Base-by-base conservation (phyloP, 2,113 vertebrate species). In the Odontophorus gujanensis region DNA sequence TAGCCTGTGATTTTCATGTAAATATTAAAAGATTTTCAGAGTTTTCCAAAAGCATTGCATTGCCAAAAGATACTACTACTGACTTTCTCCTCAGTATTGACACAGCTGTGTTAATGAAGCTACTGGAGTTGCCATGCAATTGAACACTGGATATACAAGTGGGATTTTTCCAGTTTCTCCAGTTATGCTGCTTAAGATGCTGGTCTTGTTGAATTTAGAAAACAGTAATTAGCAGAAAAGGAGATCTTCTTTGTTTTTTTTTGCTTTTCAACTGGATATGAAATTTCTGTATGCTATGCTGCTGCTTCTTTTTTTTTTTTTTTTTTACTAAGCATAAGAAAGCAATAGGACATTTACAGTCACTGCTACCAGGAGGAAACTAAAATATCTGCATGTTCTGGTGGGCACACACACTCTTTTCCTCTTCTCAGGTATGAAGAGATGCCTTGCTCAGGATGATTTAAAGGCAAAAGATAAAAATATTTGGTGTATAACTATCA, bases 31-130 rank as follows among this genome's bases (percentile, higher is more conserved):
- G 59, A 78, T 61, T 69, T 15, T 71, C 65, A 77, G 32, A 76
- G 30, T 76, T 87, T 91, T 85, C 79, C 57, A 48, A 67, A 92
- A 73, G 50, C 50, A 18, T 71, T 34, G 13, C 11, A 51, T 7
- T 92, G 72, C 81, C 95, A 92, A 92, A 77, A 85, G 91, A 89
- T 65, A 95, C 68, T 95, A 91, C 58, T 93, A 36, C 21, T 2
- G 10, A 18, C 18, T 67, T 80, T 38, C 3, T 43, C 28, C 42
- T 19, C 11, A 36, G 6, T 95, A 92, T 90, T 96, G 91, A 97
- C 82, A 94, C 94, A 95, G 96, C 85, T 96, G 91, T 65, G 51
- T 83, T 93, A 95, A 95, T 83, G 87, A 95, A 92, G 93, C 68
- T 92, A 72, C 87, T 78, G 72, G 47, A 85, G 26, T 85, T 85